These are phyloP conservation scores for Drosophila mayaguana DNA, from an alignment of 2,888 invertebrate genomes.

Conservation along the genomic window DNA sequence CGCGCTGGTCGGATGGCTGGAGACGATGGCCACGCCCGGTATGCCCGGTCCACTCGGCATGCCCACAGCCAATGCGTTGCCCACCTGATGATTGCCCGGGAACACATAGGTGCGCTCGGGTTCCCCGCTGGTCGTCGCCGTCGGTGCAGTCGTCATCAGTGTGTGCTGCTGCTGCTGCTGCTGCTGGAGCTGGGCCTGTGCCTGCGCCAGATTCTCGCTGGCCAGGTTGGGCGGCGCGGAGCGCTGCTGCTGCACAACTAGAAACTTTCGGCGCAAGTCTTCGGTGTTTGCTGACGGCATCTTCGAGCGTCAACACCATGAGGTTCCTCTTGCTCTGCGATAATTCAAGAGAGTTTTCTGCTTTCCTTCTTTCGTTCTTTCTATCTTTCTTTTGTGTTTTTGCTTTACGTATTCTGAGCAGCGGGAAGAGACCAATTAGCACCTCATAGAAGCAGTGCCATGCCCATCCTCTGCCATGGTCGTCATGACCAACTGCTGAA, in stretches of 20 bases:
- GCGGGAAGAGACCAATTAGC: conserved; percentile 40
- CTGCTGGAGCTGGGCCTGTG: neutral
- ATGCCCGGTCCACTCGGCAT: conserved; percentile 68
- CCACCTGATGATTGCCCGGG: conserved; percentile 74
- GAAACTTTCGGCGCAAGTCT: conserved; percentile 85
- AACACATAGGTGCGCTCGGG: conserved; percentile 85
- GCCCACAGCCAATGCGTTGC: conserved; percentile 62
- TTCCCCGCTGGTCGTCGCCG: conserved; percentile 58
- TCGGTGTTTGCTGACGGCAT: conserved; percentile 84
- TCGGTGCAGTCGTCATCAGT: conserved; percentile 40
- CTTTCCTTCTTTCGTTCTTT: neutral
- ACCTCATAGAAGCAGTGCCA: conserved; percentile 25
- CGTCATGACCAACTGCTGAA: conserved; percentile 37
- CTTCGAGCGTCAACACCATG: conserved; percentile 83
- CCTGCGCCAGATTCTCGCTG: conserved; percentile 42
- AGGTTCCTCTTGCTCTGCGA: conserved; percentile 52
- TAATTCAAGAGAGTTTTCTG: conserved; percentile 36
- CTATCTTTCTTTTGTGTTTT: neutral
- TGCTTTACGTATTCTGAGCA: neutral
- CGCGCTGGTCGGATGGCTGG: conserved; percentile 45
- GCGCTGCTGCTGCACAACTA: conserved; percentile 82
- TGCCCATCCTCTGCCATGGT: conserved; percentile 24
- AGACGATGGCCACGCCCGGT: conserved; percentile 70
- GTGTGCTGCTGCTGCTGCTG: conserved; percentile 19
- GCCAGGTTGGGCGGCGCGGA: conserved; percentile 80